Base-by-base conservation (phyloP, 2,113 vertebrate genomes). In the Etia nguti region DNA sequence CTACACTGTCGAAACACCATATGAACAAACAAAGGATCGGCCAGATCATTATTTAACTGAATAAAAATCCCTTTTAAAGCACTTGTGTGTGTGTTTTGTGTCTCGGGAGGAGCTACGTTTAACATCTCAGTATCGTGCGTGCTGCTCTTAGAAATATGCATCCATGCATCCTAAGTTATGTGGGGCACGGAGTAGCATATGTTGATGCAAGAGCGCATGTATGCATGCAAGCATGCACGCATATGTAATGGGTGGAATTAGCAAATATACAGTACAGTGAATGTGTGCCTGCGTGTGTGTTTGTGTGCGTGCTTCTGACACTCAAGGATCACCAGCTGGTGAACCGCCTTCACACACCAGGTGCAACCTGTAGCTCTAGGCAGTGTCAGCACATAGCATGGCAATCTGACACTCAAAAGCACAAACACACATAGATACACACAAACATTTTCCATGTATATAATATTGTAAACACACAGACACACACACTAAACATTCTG, bases 271-370 rank as follows among this genome's bases (percentile, higher is more conserved):
- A 88, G 88, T 88, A 77, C 10, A 52, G 11, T 13, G 6, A n/a
- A 50, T 31, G 81, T 56, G 81, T 57, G n/a, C 83, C 48, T 79
- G 68, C 77, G 83, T 81, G 56, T 81, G 68, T 80, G 36, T 52
- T 83, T 88, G 85, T 83, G 82, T 77, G 81, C 34, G 7, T 87
- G 86, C 83, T 80, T 91, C 82, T 94, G 93, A 95, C 94, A 92
- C 90, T 94, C 84, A 88, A 92, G 93, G 90, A 91, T 93, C 93
- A 93, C 94, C 96, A 96, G 96, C 95, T 96, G 96, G 94, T 90
- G 89, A 94, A 93, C 87, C 81, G 91, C 91, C 93, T 84, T 95
- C 93, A 93, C 94, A 95, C 95, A 89, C 95, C 95, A 96, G 96
- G 96, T 96, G 96, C 90, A 82, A 95, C 95, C 93, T 95, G 90